Evolutionary conservation across 1,140 invertebrate species (phyloP), one percentile per base, ranked within the genome.

Genomic region (Aporrectodea caliginosa): DNA sequence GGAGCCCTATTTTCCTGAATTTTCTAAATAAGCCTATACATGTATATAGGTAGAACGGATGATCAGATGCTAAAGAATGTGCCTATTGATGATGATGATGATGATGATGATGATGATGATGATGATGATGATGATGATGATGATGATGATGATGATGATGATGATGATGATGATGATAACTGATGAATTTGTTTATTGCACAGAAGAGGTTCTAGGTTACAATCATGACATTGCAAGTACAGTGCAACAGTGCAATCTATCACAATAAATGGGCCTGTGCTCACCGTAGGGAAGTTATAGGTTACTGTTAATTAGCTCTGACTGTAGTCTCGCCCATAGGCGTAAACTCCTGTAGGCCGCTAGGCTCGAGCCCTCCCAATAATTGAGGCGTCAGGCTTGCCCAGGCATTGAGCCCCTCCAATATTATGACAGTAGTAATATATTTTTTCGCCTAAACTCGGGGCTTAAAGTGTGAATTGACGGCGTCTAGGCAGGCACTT

Each of bases 21-120:
- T n/a, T n/a, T n/a, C n/a, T n/a, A n/a, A n/a, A n/a, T n/a, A n/a
- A n/a, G n/a, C n/a, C n/a, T n/a, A n/a, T n/a, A n/a, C n/a, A n/a
- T n/a, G n/a, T n/a, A n/a, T n/a, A n/a, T n/a, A n/a, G n/a, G n/a
- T n/a, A n/a, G n/a, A n/a, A n/a, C n/a, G n/a, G n/a, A n/a, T n/a
- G n/a, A n/a, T n/a, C n/a, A n/a, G n/a, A n/a, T n/a, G n/a, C n/a
- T n/a, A n/a, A n/a, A n/a, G n/a, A n/a, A n/a, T n/a, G n/a, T n/a
- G n/a, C n/a, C n/a, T n/a, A n/a, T n/a, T n/a, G 43, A 58, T 58
- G 43, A 58, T 58, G 43, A 58, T 58, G 43, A 58, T 58, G 43
- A 58, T 58, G 43, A 58, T 58, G 43, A 58, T 58, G 43, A 58
- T 58, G 43, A 58, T 58, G 43, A 58, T 58, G 43, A 58, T 58